Evolutionary conservation across 2,113 vertebrate genomes (phyloP).

Genomic region (Ivindomyrus marchei): DNA sequence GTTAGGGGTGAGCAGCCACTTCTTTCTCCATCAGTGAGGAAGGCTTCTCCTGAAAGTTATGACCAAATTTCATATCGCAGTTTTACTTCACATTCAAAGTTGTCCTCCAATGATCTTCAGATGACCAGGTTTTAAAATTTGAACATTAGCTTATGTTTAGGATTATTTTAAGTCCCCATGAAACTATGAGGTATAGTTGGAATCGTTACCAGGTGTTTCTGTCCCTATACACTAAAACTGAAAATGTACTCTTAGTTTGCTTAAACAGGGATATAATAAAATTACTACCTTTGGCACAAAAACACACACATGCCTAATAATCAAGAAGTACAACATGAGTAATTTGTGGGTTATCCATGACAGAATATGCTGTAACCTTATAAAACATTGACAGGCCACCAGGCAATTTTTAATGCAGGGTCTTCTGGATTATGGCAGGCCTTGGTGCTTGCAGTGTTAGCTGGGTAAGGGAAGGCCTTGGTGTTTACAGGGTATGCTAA

Average conservation of each 20-base stretch:
- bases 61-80: not conserved
- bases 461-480: not conserved
- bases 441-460: not conserved
- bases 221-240: not conserved
- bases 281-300: not conserved
- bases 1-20: not conserved
- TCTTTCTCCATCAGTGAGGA: not conserved
- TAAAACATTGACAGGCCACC: not conserved
- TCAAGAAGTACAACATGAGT: not conserved
- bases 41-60: not conserved
- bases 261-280: not conserved
- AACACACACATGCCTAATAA: not conserved
- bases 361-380: not conserved
- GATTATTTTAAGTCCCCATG: not conserved
- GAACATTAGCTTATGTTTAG: not conserved
- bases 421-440: not conserved
- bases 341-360: not conserved
- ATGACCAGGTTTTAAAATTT: not conserved
- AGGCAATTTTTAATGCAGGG: not conserved
- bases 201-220: not conserved
- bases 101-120: not conserved
- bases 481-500: not conserved
- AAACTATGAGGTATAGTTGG: not conserved
- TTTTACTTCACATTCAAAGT: not conserved
- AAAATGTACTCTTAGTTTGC: not conserved